These are phyloP conservation scores for Toxostoma redivivum DNA, from an alignment of 2,113 vertebrate species.

Conservation along the genomic window DNA sequence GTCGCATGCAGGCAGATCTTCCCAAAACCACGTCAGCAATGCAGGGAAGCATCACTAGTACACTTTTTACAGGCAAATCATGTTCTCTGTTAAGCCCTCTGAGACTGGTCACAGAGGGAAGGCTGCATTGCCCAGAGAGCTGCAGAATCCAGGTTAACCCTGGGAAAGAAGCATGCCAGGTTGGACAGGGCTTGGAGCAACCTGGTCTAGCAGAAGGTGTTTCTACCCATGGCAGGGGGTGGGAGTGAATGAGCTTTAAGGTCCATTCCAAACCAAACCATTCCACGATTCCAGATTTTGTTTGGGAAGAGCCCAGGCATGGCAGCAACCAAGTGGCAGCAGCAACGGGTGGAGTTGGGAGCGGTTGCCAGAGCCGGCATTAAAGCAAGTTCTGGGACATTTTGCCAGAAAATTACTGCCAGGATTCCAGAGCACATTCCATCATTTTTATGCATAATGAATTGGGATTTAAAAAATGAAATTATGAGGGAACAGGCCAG, in stretches of 20 bases:
- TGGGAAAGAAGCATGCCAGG: not conserved
- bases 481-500: not conserved
- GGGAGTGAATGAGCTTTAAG: not conserved
- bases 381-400: not conserved
- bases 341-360: accelerated
- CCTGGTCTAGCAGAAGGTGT: not conserved
- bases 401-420: not conserved
- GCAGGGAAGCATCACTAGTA: not conserved
- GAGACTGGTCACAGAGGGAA: not conserved
- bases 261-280: not conserved
- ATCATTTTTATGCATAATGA: not conserved
- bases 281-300: not conserved
- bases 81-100: not conserved
- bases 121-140: not conserved
- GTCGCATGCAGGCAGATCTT: not conserved
- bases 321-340: not conserved
- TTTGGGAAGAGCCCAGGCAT: not conserved
- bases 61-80: not conserved
- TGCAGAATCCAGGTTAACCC: not conserved
- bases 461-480: not conserved
- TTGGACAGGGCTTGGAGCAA: not conserved
- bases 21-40: not conserved
- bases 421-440: not conserved
- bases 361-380: not conserved
- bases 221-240: not conserved